Base-by-base conservation (phyloP, 2,888 invertebrate genomes). In the Drosophila nr. perissopoda region DNA sequence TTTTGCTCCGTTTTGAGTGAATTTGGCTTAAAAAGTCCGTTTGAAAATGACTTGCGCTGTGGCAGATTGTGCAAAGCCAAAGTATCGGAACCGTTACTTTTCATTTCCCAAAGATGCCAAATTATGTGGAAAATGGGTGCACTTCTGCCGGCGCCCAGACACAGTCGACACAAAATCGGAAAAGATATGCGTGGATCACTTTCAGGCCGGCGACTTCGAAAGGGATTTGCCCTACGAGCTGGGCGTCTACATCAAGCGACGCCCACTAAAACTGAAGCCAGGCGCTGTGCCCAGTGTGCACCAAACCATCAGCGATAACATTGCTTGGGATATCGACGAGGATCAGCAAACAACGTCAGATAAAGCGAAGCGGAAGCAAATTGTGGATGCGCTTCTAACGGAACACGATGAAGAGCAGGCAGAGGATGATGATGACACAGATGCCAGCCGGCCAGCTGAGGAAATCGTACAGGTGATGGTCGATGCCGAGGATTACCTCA, bases 31-130 rank as follows among this genome's bases (percentile, higher is more conserved):
- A 54, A 62, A 36, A 34, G 31, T 36, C 21, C 29, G 34, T 58
- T 69, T 49, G 16, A 65, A 65, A 59, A 77, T 69, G 53, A n/a
- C 27, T 46, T 76, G 76, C 42, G 67, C 68, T 25, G 65, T 72
- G 2, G 33, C 36, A 5, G 33, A 29, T 33, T 77, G 76, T 49
- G 16, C 59, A 2, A 62, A 29, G 8, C 48, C 36, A n/a, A 56
- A 42, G 8, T 31, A 38, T 4, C 48, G 21, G 33, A 36, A 7
- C 33, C 65, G 68, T 25, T 60, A 48, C 21, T 76, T 68, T 58
- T 10, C 25, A 5, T 76, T 76, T 52, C 72, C 76, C 0, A 68
- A 58, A n/a, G 58, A 72, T 48, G 46, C n/a, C 1, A 2, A 42
- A 1, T 0, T 65, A 6, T 27, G 53, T 16, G 4, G 29, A 8